Evolutionary conservation across 2,888 invertebrate species (phyloP), one percentile per base, ranked within the genome.

Genomic region (Buathra laborator): DNA sequence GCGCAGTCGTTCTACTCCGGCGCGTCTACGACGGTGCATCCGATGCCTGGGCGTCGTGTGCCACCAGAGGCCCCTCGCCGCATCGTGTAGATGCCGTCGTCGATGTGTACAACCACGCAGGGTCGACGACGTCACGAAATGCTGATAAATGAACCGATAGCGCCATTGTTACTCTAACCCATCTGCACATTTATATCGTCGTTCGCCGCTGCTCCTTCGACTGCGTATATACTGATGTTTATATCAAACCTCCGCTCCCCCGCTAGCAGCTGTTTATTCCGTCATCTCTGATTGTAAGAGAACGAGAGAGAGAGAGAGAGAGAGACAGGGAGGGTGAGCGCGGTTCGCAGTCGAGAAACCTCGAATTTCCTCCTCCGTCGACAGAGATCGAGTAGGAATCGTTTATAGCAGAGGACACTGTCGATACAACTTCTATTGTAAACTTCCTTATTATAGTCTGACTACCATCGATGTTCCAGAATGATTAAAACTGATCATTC

Each of bases 141-240:
- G 84, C 90, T 90, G 93, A 93, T 93, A 93, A 93, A 93, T 93
- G 93, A 93, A 92, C 89, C 91, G 93, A 93, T 93, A 93, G 89
- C 88, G 90, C 88, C 89, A 92, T 93, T 93, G 92, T 92, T 89
- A 83, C 86, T 71, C 51, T 84, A 87, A 87, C 88, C 66, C 92
- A 90, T 90, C 90, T 90, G 89, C 87, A 91, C 90, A 92, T 92
- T 91, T 90, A 89, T 90, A 89, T 89, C 89, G 88, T 85, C 78
- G 56, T 88, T 74, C 71, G 37, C 72, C 64, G 77, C 37, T 76
- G 43, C 76, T 80, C 80, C 83, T 83, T 83, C 85, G 51, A 51
- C 80, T 46, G 62, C 79, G 53, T 76, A 79, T 68, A 83, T 59
- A 72, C 79, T 79, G 64, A 81, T 56, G 81, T 64, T 70, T 82